Conservation (phyloP, 1,140 invertebrate genomes). For the Mylabris phalerata region DNA sequence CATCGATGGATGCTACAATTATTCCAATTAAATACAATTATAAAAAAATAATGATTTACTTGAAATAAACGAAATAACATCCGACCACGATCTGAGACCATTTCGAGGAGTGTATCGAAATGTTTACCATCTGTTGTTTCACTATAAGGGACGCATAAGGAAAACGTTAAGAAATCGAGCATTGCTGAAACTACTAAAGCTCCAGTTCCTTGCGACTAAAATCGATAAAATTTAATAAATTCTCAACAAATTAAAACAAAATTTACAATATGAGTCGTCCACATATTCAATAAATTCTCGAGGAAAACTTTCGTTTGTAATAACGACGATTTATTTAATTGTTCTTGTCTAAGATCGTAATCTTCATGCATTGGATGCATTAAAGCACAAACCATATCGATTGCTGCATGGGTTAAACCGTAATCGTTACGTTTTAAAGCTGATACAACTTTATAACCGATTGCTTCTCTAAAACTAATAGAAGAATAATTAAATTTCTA, state of each 20-base stretch:
- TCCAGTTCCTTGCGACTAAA: conserved; percentile 70
- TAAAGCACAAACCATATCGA: conserved; percentile 95
- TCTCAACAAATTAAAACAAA: neutral
- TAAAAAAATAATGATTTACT: conserved; percentile 42
- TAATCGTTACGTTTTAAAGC: conserved; percentile 84
- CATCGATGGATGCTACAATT: conserved; percentile 74
- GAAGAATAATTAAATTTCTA: conserved; percentile 16
- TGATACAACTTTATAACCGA: conserved; percentile 85
- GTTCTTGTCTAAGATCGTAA: conserved; percentile 91
- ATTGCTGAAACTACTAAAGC: conserved; percentile 83
- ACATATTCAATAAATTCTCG: conserved; percentile 90
- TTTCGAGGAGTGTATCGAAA: conserved; percentile 90
- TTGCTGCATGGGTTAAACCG: conserved; percentile 89
- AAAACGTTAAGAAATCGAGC: conserved; percentile 98
- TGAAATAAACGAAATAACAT: conserved; percentile 92
- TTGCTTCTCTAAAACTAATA: conserved; percentile 83
- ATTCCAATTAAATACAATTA: neutral
- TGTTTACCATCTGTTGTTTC: conserved; percentile 98
- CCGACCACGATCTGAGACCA: conserved; percentile 87
- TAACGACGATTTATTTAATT: conserved; percentile 94
- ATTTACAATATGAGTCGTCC: conserved; percentile 89
- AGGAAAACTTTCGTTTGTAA: conserved; percentile 89
- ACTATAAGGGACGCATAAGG: conserved; percentile 96
- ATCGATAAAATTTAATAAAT: conserved; percentile 24
- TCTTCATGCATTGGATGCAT: conserved; percentile 99